Evolutionary conservation across 2,888 invertebrate genomes (phyloP).

Genomic region (Cerastoderma edule): DNA sequence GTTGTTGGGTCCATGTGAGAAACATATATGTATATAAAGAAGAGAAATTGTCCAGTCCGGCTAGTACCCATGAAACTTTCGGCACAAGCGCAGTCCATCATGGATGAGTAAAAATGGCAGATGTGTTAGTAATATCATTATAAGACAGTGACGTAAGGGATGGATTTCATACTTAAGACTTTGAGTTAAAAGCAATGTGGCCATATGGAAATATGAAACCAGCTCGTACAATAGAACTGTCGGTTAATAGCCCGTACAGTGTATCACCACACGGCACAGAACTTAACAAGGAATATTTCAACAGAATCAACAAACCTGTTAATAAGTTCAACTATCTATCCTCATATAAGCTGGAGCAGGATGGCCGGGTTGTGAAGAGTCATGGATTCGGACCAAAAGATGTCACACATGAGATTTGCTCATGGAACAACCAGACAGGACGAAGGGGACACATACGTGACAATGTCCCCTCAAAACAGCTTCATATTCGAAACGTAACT

Average conservation of each 20-base stretch:
- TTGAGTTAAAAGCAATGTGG: constrained; percentile 40
- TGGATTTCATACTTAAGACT: too few relatives aligned
- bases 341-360: constrained; percentile 9
- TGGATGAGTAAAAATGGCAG: too few relatives aligned
- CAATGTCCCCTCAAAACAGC: constrained; percentile 20
- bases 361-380: constrained; percentile 33
- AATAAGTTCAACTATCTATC: constrained; percentile 15
- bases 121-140: too few relatives aligned
- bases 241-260: background rate
- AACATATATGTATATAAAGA: too few relatives aligned
- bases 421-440: background rate
- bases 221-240: constrained; percentile 9
- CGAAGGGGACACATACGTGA: background rate
- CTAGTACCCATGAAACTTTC: too few relatives aligned
- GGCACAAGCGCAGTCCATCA: too few relatives aligned
- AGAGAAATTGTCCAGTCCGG: too few relatives aligned
- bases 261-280: background rate
- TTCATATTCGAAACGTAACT: constrained; percentile 45
- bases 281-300: constrained; percentile 45
- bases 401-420: constrained; percentile 35
- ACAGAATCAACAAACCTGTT: constrained; percentile 33
- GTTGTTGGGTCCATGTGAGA: too few relatives aligned
- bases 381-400: constrained; percentile 35
- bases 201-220: constrained; percentile 41
- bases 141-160: too few relatives aligned